These are phyloP conservation scores for Pseudomyrmex gracilis DNA, from an alignment of 1,140 invertebrate genomes.

Conservation along the genomic window DNA sequence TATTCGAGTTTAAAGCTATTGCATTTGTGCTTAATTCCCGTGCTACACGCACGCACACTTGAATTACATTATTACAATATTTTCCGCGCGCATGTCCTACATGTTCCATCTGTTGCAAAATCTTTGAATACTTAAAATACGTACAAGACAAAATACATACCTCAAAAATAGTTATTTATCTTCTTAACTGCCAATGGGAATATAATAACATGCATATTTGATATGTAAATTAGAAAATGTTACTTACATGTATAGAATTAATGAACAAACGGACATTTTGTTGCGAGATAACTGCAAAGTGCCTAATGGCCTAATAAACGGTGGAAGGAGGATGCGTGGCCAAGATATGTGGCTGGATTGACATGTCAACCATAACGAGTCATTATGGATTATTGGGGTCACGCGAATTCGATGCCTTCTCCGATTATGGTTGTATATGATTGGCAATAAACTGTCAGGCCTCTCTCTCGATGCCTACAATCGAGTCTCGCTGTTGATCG, in stretches of 20 bases:
- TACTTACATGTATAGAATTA: not conserved
- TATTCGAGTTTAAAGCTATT: slow-evolving; percentile 3
- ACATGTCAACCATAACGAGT: slow-evolving; percentile 41
- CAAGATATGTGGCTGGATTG: slow-evolving; percentile 55
- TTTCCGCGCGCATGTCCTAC: not conserved
- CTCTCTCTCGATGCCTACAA: not conserved
- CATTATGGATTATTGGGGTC: slow-evolving; percentile 66
- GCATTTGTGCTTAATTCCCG: slow-evolving; percentile 16
- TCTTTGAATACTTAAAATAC: not conserved
- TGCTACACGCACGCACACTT: not conserved
- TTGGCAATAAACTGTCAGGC: slow-evolving; percentile 46
- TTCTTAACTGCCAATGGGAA: not conserved
- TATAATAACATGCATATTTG: not conserved
- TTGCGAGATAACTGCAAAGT: slow-evolving; percentile 17
- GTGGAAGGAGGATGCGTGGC: slow-evolving; percentile 29
- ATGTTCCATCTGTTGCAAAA: not conserved
- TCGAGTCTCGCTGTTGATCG: slow-evolving; percentile 28
- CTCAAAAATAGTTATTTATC: not conserved
- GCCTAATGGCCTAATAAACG: slow-evolving; percentile 48
- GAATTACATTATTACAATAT: not conserved
- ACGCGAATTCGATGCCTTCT: slow-evolving; percentile 47
- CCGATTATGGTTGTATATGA: slow-evolving; percentile 64
- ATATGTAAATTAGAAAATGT: too few species aligned
- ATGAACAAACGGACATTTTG: not conserved
- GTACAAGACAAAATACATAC: not conserved